Conservation (phyloP, 2,888 invertebrate species). For the Iselma pallidipennis region DNA sequence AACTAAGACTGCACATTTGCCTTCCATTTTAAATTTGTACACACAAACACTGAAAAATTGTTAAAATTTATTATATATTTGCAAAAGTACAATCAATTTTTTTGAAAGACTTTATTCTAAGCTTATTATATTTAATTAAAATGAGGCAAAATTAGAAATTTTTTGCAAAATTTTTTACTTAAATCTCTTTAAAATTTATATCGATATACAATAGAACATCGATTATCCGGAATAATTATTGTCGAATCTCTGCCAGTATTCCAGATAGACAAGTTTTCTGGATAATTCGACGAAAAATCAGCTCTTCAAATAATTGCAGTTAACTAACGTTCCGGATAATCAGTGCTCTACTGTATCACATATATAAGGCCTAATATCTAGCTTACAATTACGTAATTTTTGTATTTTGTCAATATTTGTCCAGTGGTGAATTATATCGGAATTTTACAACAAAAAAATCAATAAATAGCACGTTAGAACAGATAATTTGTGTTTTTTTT, state of each 20-base stretch:
- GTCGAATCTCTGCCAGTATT: no score
- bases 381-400: not conserved
- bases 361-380: not conserved
- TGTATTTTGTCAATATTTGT: not conserved
- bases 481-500: not conserved
- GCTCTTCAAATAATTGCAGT: not conserved
- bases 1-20: conserved; percentile 52
- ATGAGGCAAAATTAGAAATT: conserved; percentile 15
- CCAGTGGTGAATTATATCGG: conserved; percentile 9
- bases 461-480: not conserved
- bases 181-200: no score
- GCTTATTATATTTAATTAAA: conserved; percentile 8
- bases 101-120: conserved; percentile 17
- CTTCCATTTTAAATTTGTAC: conserved; percentile 49
- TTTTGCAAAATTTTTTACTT: conserved; percentile 12
- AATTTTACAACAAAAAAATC: not conserved
- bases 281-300: no score
- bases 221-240: no score
- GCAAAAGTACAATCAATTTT: conserved; percentile 34
- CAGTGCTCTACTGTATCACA: not conserved
- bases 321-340: no score
- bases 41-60: conserved; percentile 21
- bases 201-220: no score
- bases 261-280: no score
- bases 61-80: conserved; percentile 22